These are phyloP conservation scores for Strigamia transsilvanica DNA, from an alignment of 2,888 invertebrate genomes.

Conservation along the genomic window DNA sequence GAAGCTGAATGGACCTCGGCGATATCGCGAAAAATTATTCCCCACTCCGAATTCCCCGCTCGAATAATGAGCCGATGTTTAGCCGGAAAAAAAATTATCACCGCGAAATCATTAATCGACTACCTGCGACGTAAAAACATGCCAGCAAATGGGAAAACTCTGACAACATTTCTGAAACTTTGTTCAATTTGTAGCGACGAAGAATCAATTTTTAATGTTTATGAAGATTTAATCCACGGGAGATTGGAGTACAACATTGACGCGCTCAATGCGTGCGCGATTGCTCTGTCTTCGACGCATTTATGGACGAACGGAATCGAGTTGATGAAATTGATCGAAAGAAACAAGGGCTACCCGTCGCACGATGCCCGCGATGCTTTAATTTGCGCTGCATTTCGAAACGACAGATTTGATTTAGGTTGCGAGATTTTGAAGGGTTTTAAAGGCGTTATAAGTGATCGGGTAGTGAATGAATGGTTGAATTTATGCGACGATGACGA, in stretches of 20 bases:
- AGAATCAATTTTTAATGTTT: constrained; percentile 75
- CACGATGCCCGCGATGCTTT: too few relatives aligned
- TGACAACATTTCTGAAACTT: neutral
- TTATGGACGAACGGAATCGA: neutral
- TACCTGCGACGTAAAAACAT: neutral
- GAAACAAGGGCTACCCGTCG: too few relatives aligned
- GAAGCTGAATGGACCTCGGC: too few relatives aligned
- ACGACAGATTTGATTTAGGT: too few relatives aligned
- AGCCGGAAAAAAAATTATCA: neutral
- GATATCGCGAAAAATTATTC: too few relatives aligned
- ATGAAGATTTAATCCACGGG: constrained; percentile 60
- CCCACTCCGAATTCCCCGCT: neutral
- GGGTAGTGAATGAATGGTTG: too few relatives aligned
- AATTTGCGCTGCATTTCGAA: too few relatives aligned
- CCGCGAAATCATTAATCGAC: neutral
- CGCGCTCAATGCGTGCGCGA: neutral
- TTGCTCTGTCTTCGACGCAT: neutral
- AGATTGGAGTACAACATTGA: neutral
- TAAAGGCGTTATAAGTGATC: too few relatives aligned
- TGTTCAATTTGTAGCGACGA: constrained; percentile 68
- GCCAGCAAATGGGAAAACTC: neutral
- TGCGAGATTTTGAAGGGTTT: too few relatives aligned
- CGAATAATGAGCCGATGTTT: neutral
- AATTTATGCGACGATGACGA: too few relatives aligned
- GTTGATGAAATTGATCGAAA: too few relatives aligned